Conservation (phyloP, 1,140 invertebrate species). For the Drosophila guanche region DNA sequence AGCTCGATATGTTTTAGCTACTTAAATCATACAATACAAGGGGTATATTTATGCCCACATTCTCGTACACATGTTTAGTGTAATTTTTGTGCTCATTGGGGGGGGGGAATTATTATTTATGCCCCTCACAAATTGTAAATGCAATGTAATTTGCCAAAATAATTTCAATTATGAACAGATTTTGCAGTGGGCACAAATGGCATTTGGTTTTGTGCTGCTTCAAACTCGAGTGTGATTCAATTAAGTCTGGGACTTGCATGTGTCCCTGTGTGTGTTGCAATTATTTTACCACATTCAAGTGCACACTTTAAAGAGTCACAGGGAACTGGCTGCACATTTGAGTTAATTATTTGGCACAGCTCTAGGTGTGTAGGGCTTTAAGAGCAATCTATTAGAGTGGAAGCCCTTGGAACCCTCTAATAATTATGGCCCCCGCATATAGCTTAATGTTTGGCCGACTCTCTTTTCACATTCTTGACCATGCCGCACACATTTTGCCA, state of each 20-base stretch:
- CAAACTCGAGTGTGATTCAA: slow-evolving; percentile 68
- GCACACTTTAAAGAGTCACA: slow-evolving; percentile 13
- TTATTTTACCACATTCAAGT: slow-evolving; percentile 41
- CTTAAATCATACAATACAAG: slow-evolving; percentile 13
- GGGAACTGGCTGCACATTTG: neutral
- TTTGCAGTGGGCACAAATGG: slow-evolving; percentile 40
- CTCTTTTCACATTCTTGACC: slow-evolving; percentile 61
- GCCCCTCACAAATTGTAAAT: slow-evolving; percentile 37
- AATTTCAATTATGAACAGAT: slow-evolving; percentile 71
- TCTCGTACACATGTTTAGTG: too few relatives aligned
- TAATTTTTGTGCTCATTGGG: too few relatives aligned
- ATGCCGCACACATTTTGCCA: slow-evolving; percentile 46
- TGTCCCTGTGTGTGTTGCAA: slow-evolving; percentile 9
- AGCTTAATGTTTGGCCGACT: slow-evolving; percentile 63
- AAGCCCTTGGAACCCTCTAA: slow-evolving; percentile 27
- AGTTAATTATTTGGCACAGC: slow-evolving; percentile 29
- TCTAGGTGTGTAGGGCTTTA: neutral
- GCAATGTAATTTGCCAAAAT: slow-evolving; percentile 63
- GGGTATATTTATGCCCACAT: neutral
- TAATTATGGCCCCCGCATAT: slow-evolving; percentile 51
- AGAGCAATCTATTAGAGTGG: slow-evolving; percentile 21
- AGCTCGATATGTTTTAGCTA: slow-evolving; percentile 50
- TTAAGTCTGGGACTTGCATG: slow-evolving; percentile 37
- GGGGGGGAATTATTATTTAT: neutral
- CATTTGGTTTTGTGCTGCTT: slow-evolving; percentile 47